Evolutionary conservation across 2,888 invertebrate species (phyloP).

Genomic region (Leptarthrus brevirostris): DNA sequence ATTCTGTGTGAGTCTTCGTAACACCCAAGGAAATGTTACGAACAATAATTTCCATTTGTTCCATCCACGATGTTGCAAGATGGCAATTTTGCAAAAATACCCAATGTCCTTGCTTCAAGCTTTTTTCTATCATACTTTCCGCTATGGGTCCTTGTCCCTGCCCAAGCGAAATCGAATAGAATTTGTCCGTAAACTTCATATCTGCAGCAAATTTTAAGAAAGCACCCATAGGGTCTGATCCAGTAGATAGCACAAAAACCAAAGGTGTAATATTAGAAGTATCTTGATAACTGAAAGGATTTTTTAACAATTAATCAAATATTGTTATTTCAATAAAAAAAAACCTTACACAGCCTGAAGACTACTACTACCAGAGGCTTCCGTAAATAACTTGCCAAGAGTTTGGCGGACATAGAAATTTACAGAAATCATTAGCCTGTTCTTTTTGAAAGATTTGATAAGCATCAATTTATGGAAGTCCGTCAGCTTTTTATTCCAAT

Average conservation of each 20-base stretch:
- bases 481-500: conserved; percentile 75
- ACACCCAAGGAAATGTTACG: conserved; percentile 77
- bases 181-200: conserved; percentile 76
- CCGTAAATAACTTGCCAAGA: conserved; percentile 83
- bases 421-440: conserved; percentile 84
- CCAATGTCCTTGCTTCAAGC: conserved; percentile 84
- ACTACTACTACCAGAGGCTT: conserved; percentile 75
- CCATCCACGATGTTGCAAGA: conserved; percentile 92
- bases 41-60: conserved; percentile 81
- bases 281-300: conserved; percentile 73
- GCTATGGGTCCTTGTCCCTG: conserved; percentile 91
- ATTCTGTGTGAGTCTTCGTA: conserved; percentile 75
- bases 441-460: conserved; percentile 80
- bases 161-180: conserved; percentile 87
- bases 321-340: conserved; percentile 5
- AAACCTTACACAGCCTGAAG: conserved; percentile 61
- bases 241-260: conserved; percentile 87
- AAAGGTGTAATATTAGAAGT: conserved; percentile 80
- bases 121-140: conserved; percentile 80
- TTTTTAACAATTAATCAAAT: conserved; percentile 52
- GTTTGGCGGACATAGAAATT: conserved; percentile 82
- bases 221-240: conserved; percentile 87
- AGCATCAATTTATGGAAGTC: conserved; percentile 86
- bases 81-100: conserved; percentile 94
- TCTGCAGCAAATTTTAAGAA: conserved; percentile 85